phyloP scores from a whole-genome alignment of 2,888 invertebrate genomes.

The Polia nebulosa region DNA sequence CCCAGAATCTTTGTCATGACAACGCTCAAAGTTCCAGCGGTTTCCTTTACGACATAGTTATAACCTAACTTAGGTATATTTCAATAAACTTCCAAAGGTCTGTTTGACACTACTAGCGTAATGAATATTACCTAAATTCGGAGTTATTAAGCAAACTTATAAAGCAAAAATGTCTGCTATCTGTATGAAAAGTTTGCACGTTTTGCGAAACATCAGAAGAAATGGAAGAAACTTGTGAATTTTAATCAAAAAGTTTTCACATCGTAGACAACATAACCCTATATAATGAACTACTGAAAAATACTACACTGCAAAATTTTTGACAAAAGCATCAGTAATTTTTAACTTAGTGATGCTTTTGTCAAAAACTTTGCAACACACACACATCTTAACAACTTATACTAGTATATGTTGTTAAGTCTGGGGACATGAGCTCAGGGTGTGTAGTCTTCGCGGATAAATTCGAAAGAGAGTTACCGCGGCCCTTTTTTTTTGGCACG shows the following conservation, averaged over 20 bases:
- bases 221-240: constrained; percentile 26
- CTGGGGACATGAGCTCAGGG: too few species aligned
- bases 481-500: too few species aligned
- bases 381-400: too few species aligned
- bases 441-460: too few species aligned
- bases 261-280: not conserved
- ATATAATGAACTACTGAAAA: not conserved
- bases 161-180: constrained; percentile 17
- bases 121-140: constrained; percentile 46
- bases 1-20: constrained; percentile 25
- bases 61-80: constrained; percentile 47
- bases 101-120: constrained; percentile 41
- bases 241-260: constrained; percentile 47
- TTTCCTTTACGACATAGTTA: constrained; percentile 49
- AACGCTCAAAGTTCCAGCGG: constrained; percentile 53
- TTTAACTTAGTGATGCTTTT: too few species aligned
- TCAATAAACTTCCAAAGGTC: constrained; percentile 54
- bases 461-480: too few species aligned
- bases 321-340: too few species aligned
- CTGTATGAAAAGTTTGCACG: constrained; percentile 35
- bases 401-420: too few species aligned
- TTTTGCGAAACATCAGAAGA: constrained; percentile 25
- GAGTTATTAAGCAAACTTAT: constrained; percentile 40
- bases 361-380: too few species aligned
- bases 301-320: not conserved